These are phyloP conservation scores for Amphipoea oculea DNA, from an alignment of 2,888 invertebrate species.

Conservation along the genomic window DNA sequence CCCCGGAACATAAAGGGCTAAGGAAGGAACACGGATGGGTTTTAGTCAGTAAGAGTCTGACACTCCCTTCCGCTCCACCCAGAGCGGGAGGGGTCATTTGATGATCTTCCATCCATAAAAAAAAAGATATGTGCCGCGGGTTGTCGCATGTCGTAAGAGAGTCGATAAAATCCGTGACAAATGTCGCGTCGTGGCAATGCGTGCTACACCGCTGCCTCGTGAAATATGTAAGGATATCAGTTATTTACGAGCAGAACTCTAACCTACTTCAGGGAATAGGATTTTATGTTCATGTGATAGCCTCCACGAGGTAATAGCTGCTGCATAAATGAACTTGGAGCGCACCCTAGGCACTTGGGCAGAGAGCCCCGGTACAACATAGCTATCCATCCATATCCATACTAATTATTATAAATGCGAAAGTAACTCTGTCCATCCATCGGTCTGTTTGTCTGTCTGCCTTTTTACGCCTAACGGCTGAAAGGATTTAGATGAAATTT, in stretches of 20 bases:
- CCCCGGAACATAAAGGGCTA: too few species aligned
- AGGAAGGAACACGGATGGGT: too few species aligned
- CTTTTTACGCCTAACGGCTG: neutral
- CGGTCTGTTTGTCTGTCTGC: neutral
- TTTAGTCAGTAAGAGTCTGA: too few species aligned
- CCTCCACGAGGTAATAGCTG: neutral
- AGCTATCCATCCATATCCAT: neutral
- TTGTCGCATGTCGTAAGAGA: neutral
- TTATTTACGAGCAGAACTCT: neutral
- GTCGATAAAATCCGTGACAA: neutral
- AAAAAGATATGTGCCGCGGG: neutral
- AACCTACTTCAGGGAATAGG: neutral
- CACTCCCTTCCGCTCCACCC: too few species aligned
- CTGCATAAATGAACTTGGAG: neutral
- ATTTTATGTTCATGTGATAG: neutral
- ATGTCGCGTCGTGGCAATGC: neutral
- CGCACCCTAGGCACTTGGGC: neutral
- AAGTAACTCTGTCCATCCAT: neutral
- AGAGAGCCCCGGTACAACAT: neutral
- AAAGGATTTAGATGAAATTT: neutral
- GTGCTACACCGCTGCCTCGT: neutral
- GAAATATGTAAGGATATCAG: neutral
- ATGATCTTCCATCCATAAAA: too few species aligned
- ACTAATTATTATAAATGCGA: neutral
- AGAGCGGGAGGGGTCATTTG: too few species aligned